Percentiles rank a stretch among this genome's conserved stretches.
These are phyloP conservation scores for Thecophora atra DNA, from an alignment of 2,888 invertebrate species.

Conservation along the genomic window DNA sequence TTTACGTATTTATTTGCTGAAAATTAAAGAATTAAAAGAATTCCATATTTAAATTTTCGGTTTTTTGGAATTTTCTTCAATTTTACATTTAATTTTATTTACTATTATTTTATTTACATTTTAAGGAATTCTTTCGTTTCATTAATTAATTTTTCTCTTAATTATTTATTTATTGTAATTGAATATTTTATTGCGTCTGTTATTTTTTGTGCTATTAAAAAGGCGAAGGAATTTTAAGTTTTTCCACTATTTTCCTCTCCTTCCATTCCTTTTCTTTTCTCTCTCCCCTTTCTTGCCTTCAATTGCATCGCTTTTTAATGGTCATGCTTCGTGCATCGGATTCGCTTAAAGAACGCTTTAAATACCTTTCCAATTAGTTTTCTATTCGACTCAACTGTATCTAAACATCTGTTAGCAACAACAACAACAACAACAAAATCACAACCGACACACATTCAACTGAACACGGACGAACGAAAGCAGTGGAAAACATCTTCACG, in stretches of 20 bases:
- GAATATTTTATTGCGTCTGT: no score
- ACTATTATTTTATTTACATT: background rate
- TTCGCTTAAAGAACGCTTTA: slow-evolving; percentile 21
- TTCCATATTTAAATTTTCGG: no score
- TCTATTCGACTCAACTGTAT: background rate
- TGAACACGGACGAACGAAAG: background rate
- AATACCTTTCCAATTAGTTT: background rate
- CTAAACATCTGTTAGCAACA: slow-evolving; percentile 11
- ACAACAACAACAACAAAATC: background rate
- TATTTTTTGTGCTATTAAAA: no score
- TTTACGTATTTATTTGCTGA: no score
- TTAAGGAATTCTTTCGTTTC: no score
- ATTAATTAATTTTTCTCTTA: no score
- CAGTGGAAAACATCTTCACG: no score
- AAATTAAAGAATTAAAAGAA: no score
- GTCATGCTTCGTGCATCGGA: slow-evolving; percentile 44
- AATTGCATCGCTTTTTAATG: slow-evolving; percentile 30
- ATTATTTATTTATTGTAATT: no score
- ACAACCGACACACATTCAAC: background rate
- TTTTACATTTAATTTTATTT: background rate
- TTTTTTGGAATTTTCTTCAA: background rate
- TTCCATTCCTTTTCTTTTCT: no score
- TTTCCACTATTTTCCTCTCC: no score
- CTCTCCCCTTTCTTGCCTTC: background rate
- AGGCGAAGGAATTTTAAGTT: no score